Conservation (phyloP, 2,113 vertebrate genomes). For the Calidris pygmaea region DNA sequence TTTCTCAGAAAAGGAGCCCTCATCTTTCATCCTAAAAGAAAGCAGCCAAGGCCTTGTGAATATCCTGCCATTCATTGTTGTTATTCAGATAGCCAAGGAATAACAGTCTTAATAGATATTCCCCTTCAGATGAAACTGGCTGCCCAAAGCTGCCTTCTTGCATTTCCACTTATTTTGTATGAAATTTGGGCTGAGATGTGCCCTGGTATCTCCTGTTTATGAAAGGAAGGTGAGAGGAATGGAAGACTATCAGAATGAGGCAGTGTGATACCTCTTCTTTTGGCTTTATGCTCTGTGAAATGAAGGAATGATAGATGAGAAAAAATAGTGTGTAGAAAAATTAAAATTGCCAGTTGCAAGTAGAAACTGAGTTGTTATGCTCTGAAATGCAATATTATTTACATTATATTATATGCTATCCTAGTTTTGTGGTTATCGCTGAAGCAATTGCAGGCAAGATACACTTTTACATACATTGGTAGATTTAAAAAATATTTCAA, state of each 20-base stretch:
- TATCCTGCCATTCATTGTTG: not conserved
- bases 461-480: not conserved
- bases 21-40: not conserved
- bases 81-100: not conserved
- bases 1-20: not conserved
- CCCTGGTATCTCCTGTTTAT: not conserved
- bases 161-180: not conserved
- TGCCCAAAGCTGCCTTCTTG: not conserved
- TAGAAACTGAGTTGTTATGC: not conserved
- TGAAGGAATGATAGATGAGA: not conserved
- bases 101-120: not conserved
- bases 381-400: not conserved
- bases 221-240: not conserved
- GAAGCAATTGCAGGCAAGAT: not conserved
- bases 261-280: not conserved
- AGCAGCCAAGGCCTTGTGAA: not conserved
- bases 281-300: not conserved
- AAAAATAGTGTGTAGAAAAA: not conserved
- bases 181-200: not conserved
- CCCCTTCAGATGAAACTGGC: not conserved
- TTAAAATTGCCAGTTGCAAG: not conserved
- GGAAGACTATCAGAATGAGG: not conserved
- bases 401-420: not conserved
- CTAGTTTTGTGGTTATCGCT: not conserved
- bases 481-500: not conserved